Evolutionary conservation across 2,888 invertebrate species (phyloP).

Genomic region (Limnephilus marmoratus): DNA sequence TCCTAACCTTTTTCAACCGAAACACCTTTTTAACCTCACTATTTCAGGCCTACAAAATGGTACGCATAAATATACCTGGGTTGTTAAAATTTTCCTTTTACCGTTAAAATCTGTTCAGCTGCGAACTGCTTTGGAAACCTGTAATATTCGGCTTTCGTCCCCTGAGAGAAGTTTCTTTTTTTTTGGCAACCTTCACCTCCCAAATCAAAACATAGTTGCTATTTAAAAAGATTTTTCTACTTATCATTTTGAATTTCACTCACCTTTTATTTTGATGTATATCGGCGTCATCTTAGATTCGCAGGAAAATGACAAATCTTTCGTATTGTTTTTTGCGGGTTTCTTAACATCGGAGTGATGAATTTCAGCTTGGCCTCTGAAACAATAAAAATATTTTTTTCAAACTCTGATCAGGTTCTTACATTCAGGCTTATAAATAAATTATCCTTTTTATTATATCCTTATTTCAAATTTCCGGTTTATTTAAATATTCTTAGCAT

Average conservation of each 20-base stretch:
- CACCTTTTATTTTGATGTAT: neutral
- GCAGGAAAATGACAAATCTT: neutral
- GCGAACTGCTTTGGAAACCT: neutral
- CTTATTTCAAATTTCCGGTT: no score
- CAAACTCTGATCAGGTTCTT: neutral
- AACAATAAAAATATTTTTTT: neutral
- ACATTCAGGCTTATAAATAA: neutral
- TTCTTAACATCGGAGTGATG: neutral
- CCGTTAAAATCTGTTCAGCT: neutral
- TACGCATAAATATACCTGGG: neutral
- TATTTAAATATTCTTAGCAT: no score
- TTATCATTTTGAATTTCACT: neutral
- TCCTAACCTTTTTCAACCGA: neutral
- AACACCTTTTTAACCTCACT: neutral
- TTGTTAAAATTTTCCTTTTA: neutral
- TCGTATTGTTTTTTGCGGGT: no score
- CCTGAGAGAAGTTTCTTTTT: neutral
- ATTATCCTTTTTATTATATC: no score
- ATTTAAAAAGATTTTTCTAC: no score
- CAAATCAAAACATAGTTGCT: neutral
- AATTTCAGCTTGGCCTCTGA: neutral
- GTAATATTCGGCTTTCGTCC: neutral
- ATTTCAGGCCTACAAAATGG: neutral
- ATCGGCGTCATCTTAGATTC: slow-evolving; percentile 18
- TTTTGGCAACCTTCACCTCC: neutral